These are phyloP conservation scores for Malurus leucopterus DNA, from an alignment of 2,797 vertebrate genomes.

Conservation along the genomic window DNA sequence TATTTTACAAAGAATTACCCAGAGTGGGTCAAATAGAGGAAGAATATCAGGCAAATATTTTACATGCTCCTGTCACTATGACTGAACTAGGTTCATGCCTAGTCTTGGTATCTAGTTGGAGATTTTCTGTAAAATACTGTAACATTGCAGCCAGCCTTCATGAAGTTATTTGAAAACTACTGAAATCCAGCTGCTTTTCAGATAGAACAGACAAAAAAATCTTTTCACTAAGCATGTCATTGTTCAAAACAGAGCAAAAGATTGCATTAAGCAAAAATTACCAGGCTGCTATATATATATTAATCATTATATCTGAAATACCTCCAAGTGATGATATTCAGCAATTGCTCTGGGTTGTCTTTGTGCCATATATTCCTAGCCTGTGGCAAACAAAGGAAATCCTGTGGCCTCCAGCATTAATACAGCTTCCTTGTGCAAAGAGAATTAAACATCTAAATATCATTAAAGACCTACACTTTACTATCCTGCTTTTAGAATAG, in stretches of 20 bases:
- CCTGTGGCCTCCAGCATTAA: background rate
- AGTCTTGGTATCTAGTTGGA: background rate
- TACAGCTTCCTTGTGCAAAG: background rate
- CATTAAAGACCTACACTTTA: background rate
- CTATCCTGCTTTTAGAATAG: background rate
- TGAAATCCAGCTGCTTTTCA: background rate
- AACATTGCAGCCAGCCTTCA: background rate
- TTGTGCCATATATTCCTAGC: background rate
- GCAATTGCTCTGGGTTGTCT: background rate
- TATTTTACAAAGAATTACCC: conserved; percentile 22
- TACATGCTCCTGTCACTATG: background rate
- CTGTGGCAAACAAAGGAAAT: background rate
- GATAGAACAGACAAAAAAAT: background rate
- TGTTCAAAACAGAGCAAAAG: background rate
- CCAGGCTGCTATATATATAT: background rate
- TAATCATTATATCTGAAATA: background rate
- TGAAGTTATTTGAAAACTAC: background rate
- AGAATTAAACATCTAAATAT: background rate
- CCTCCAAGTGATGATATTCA: background rate
- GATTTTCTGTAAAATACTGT: background rate
- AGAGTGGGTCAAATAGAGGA: conserved; percentile 12
- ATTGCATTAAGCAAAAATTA: conserved; percentile 1
- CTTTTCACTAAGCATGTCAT: background rate
- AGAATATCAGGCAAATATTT: conserved; percentile 31
- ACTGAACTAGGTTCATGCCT: background rate